Percentiles rank a stretch among this genome's conserved stretches.
These are phyloP conservation scores for Neodiprion fabricii DNA, from an alignment of 1,140 invertebrate genomes.

Conservation along the genomic window DNA sequence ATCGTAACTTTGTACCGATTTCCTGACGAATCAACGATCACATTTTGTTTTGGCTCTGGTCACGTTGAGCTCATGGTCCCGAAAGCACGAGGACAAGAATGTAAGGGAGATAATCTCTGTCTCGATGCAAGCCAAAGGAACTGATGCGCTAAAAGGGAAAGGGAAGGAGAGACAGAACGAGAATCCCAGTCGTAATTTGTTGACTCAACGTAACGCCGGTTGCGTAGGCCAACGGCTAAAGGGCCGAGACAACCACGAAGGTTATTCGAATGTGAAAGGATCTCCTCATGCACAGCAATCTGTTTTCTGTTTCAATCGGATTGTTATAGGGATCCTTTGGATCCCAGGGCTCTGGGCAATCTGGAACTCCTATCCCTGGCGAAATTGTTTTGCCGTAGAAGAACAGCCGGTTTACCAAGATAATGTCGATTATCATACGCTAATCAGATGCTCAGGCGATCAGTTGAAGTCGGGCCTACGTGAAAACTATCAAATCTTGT, in stretches of 20 bases:
- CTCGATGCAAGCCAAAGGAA: background rate
- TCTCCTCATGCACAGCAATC: background rate
- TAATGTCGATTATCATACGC: background rate
- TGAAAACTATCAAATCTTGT: too few species aligned
- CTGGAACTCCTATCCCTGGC: background rate
- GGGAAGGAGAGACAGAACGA: too few species aligned
- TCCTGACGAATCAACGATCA: background rate
- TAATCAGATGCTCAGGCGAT: background rate
- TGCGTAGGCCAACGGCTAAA: constrained; percentile 1
- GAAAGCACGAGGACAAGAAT: background rate
- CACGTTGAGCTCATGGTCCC: background rate
- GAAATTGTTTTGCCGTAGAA: background rate
- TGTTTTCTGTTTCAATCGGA: background rate
- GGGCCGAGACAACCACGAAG: background rate
- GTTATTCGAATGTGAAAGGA: background rate
- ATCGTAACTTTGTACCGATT: too few species aligned
- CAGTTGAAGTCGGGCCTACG: background rate
- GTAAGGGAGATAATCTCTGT: background rate
- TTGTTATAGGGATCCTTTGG: background rate
- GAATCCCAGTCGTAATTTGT: background rate
- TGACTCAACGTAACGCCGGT: constrained; percentile 3
- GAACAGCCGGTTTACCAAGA: background rate
- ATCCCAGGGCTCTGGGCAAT: background rate
- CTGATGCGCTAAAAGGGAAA: background rate
- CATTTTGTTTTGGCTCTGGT: background rate